These are phyloP conservation scores for Phrynosoma blainvillii DNA, from an alignment of 2,113 vertebrate genomes.

Conservation along the genomic window DNA sequence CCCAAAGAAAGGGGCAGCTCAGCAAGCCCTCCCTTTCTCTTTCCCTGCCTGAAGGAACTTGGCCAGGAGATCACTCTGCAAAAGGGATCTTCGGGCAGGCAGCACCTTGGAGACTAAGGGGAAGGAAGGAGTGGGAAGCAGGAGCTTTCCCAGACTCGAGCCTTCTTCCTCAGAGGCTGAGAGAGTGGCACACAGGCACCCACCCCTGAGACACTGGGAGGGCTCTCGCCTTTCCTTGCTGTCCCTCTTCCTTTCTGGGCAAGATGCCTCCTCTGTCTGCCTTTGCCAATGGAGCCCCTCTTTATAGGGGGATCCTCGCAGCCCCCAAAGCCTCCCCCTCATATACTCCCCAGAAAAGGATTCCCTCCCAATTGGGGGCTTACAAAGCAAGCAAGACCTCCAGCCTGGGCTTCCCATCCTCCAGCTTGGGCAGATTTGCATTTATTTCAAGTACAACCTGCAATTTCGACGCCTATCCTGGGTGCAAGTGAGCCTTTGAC, in stretches of 20 bases:
- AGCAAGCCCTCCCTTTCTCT: background rate
- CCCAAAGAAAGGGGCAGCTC: background rate
- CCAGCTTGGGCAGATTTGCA: background rate
- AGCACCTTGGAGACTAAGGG: no score
- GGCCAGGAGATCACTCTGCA: no score
- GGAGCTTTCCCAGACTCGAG: no score
- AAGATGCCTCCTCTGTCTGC: constrained; percentile 46
- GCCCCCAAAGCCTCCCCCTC: background rate
- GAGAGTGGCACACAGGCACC: no score
- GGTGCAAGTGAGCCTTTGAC: background rate
- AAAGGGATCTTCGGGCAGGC: no score
- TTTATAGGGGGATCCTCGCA: constrained; percentile 48
- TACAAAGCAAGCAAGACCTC: background rate
- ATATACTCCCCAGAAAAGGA: background rate
- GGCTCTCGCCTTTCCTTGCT: background rate
- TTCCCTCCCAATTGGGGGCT: background rate
- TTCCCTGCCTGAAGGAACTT: background rate
- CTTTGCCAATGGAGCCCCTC: constrained; percentile 52
- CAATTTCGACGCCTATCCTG: background rate
- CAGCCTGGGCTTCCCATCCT: constrained; percentile 14
- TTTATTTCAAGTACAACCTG: background rate
- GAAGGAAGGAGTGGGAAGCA: no score
- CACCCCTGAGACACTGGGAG: background rate
- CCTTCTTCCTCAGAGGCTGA: no score
- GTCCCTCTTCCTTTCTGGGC: constrained; percentile 24